Conservation (phyloP, 1,140 invertebrate species). For the Lepidotrigona ventralis region DNA sequence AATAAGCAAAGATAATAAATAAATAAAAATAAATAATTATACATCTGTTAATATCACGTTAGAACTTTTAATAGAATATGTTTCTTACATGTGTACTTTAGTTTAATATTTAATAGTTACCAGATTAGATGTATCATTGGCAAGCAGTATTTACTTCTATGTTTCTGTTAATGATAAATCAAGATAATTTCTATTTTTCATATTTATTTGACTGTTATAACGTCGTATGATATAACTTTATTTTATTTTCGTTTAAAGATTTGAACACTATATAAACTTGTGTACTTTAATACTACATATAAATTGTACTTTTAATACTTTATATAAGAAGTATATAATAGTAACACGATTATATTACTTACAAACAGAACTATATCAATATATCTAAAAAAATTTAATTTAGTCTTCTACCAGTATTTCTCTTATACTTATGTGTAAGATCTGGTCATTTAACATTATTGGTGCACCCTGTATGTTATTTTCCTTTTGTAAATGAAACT, state of each 20-base stretch:
- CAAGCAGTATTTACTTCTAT: slow-evolving; percentile 38
- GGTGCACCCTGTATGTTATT: slow-evolving; percentile 46
- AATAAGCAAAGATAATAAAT: slow-evolving; percentile 18
- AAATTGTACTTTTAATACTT: not conserved
- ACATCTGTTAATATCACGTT: slow-evolving; percentile 31
- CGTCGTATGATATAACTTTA: not conserved
- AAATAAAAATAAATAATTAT: slow-evolving; percentile 15
- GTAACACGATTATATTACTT: not conserved
- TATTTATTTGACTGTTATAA: not conserved
- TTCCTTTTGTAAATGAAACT: slow-evolving; percentile 53
- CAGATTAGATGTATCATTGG: slow-evolving; percentile 39
- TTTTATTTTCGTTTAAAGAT: not conserved
- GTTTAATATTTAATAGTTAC: slow-evolving; percentile 36
- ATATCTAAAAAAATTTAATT: not conserved
- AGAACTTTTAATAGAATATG: not conserved
- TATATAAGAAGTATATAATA: not conserved
- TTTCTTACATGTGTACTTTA: not conserved
- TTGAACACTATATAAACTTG: not conserved
- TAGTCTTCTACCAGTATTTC: not conserved
- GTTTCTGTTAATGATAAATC: slow-evolving; percentile 9
- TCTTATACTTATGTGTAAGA: not conserved
- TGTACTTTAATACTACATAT: not conserved
- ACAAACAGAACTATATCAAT: not conserved
- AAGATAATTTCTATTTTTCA: not conserved
- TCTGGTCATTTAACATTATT: slow-evolving; percentile 43